Percentiles rank a stretch among this genome's conserved stretches.
Conservation (phyloP, 2,113 vertebrate species). For the Anser brachyrhynchus region DNA sequence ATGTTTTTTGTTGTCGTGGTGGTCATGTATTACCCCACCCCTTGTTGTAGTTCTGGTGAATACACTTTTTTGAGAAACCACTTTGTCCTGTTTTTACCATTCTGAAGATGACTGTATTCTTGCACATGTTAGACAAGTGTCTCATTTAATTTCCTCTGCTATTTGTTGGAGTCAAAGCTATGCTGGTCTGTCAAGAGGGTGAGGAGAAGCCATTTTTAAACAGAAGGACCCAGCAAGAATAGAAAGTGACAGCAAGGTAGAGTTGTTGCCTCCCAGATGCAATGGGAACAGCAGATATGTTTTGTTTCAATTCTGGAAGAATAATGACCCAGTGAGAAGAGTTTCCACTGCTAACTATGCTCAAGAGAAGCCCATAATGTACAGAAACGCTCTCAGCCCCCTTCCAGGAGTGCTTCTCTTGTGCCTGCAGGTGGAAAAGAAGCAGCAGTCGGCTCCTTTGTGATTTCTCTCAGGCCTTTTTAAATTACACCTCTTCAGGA, state of each 20-base stretch:
- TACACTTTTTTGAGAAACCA: neutral
- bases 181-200: neutral
- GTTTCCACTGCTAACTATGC: fast-evolving
- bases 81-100: neutral
- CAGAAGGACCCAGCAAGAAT: neutral
- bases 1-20: neutral
- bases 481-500: neutral
- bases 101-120: neutral
- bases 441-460: neutral
- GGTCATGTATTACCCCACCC: neutral
- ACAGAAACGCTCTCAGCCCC: neutral
- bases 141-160: neutral
- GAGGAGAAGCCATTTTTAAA: neutral
- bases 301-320: neutral
- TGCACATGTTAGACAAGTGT: neutral
- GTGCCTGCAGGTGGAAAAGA: fast-evolving
- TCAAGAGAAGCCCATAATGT: neutral
- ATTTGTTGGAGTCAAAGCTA: neutral
- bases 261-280: neutral
- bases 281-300: neutral
- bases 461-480: neutral
- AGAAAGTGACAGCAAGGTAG: neutral
- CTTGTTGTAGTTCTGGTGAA: neutral
- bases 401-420: fast-evolving
- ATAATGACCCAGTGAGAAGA: neutral